Conservation (phyloP, 2,797 vertebrate species). For the Circus cinereus region DNA sequence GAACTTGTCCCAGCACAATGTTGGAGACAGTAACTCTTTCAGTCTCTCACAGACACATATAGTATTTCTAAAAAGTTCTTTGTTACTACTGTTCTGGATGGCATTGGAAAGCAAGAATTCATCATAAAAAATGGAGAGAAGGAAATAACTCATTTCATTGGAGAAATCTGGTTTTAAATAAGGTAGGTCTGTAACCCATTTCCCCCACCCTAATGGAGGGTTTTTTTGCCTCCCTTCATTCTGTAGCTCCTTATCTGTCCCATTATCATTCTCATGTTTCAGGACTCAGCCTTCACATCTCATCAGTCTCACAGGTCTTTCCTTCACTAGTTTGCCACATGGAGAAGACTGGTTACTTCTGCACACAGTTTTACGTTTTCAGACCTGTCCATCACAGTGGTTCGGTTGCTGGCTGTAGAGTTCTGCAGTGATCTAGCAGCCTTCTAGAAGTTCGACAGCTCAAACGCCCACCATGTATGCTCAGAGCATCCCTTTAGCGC, state of each 20-base stretch:
- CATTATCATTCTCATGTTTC: background rate
- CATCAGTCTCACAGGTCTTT: background rate
- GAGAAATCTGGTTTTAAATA: background rate
- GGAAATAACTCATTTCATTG: background rate
- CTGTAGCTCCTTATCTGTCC: background rate
- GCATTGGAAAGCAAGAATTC: background rate
- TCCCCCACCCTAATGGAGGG: fast-evolving
- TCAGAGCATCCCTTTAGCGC: background rate
- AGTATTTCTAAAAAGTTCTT: background rate
- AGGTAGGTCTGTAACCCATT: background rate
- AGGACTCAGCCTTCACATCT: background rate
- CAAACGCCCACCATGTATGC: background rate
- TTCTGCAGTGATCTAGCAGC: background rate
- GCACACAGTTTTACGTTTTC: background rate
- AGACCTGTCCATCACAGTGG: background rate
- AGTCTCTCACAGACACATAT: background rate
- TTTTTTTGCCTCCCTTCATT: fast-evolving
- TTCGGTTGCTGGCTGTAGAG: background rate
- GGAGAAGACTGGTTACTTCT: background rate
- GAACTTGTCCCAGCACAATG: no score
- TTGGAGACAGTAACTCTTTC: no score
- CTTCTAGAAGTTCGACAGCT: background rate
- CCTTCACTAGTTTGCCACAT: background rate
- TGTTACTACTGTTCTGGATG: background rate
- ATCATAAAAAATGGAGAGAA: background rate